Evolutionary conservation across 2,888 invertebrate genomes (phyloP), one percentile per base, ranked within the genome.

Genomic region (Eupeodes latifasciatus): DNA sequence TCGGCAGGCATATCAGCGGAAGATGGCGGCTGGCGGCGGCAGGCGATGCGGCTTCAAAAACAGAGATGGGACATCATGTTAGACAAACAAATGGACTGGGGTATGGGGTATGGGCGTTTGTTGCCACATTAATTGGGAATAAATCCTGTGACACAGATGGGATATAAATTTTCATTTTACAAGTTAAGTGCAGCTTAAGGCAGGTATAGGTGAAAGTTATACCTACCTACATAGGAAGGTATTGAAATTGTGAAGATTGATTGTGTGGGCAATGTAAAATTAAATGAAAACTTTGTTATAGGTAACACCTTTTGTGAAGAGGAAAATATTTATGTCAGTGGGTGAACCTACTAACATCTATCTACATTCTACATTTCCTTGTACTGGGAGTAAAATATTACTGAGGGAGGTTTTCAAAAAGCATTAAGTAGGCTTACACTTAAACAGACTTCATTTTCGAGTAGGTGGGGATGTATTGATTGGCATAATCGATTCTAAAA

Each of bases 91-190:
- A 78, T 78, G 75, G 77, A 77, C 81, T 57, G 49, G 16, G 55
- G 19, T 27, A 27, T 27, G 69, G n/a, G 69, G 36, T 53, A 27
- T 55, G 80, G 66, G 80, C 44, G 61, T 61, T 57, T 74, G 84
- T 57, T 74, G 84, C 64, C 75, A 79, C 76, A 85, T 89, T 89
- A 85, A 89, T 89, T 89, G 81, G 40, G 74, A 79, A 89, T 89
- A 89, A 89, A 89, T 89, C 89, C 89, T 76, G 82, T 79, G 81
- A 61, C 76, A 75, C 89, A 85, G 89, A 89, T 89, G 89, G 81
- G 71, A 89, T 80, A 89, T 89, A 89, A 85, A 89, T 89, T 89
- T 85, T 85, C 81, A 89, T 85, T 89, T 89, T 82, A 82, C 81
- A 88, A 88, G 88, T 87, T 87, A 80, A 87, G 84, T 84, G 80